A percentile compares a stretch with the other conserved stretches of the same genome.
These are phyloP conservation scores for Mesoligia furuncula DNA, from an alignment of 2,888 invertebrate genomes.

Conservation along the genomic window DNA sequence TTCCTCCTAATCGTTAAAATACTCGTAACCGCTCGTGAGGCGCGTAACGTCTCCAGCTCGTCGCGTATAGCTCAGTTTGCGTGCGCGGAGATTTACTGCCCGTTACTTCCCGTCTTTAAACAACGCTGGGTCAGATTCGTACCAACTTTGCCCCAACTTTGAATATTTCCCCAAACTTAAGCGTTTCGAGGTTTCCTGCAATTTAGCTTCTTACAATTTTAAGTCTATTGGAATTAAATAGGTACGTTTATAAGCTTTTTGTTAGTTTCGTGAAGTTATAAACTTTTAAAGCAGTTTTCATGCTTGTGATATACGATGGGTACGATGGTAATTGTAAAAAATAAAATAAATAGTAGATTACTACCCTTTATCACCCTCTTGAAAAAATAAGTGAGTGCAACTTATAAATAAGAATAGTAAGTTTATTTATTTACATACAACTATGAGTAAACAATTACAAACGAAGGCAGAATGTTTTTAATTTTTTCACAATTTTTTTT, in stretches of 20 bases:
- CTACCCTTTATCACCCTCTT: too few relatives aligned
- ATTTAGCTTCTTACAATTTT: conserved; percentile 35
- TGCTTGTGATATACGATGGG: neutral
- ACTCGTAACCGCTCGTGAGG: conserved; percentile 7
- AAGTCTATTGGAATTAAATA: conserved; percentile 2
- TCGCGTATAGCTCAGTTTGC: conserved; percentile 44
- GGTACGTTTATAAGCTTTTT: conserved; percentile 1
- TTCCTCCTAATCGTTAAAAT: conserved; percentile 20
- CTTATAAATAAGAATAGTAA: too few relatives aligned
- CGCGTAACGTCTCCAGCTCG: conserved; percentile 18
- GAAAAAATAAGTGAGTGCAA: too few relatives aligned
- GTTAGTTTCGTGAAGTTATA: neutral
- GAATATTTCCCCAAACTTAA: conserved; percentile 35
- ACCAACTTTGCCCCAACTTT: conserved; percentile 40
- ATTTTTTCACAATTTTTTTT: too few relatives aligned
- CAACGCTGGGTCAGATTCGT: conserved; percentile 31
- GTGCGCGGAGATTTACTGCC: conserved; percentile 53
- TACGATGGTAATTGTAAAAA: neutral
- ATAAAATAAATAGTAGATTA: too few relatives aligned
- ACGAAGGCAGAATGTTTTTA: too few relatives aligned
- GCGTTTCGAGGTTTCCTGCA: conserved; percentile 25
- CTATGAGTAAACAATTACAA: too few relatives aligned
- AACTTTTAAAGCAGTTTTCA: neutral
- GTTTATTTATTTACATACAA: too few relatives aligned
- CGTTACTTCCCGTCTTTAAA: conserved; percentile 47